These are phyloP conservation scores for Aethes cnicana DNA, from an alignment of 2,888 invertebrate genomes.

Conservation along the genomic window DNA sequence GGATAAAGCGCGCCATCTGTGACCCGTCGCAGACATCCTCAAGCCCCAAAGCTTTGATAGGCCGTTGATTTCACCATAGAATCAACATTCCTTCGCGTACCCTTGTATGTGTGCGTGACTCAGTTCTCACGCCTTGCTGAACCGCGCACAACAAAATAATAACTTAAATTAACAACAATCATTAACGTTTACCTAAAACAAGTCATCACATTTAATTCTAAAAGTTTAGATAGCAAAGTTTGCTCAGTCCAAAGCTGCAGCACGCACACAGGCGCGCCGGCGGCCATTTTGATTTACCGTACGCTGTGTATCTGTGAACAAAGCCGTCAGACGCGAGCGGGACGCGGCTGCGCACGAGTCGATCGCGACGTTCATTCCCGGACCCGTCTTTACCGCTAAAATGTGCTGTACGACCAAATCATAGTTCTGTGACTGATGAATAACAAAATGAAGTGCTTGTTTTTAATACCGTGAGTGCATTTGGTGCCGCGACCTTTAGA, in stretches of 20 bases:
- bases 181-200: slow-evolving; percentile 36
- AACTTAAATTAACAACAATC: slow-evolving; percentile 52
- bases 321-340: slow-evolving; percentile 82
- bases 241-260: slow-evolving; percentile 55
- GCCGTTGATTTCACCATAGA: slow-evolving; percentile 79
- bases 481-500: slow-evolving; percentile 74
- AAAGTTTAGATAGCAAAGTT: slow-evolving; percentile 44
- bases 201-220: slow-evolving; percentile 31
- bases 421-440: slow-evolving; percentile 68
- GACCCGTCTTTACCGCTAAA: slow-evolving; percentile 80
- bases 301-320: slow-evolving; percentile 81
- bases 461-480: slow-evolving; percentile 81
- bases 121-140: slow-evolving; percentile 69
- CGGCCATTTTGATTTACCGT: slow-evolving; percentile 83
- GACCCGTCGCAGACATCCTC: slow-evolving; percentile 46
- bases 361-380: slow-evolving; percentile 65
- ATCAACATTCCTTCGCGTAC: slow-evolving; percentile 81
- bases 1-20: slow-evolving; percentile 63
- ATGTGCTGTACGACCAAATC: slow-evolving; percentile 67
- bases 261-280: slow-evolving; percentile 66
- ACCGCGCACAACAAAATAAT: slow-evolving; percentile 43
- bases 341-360: slow-evolving; percentile 80
- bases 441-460: slow-evolving; percentile 82
- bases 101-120: slow-evolving; percentile 66
- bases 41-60: slow-evolving; percentile 72